phyloP scores from a whole-genome alignment of 2,797 vertebrate genomes.

The Prunella strophiata region DNA sequence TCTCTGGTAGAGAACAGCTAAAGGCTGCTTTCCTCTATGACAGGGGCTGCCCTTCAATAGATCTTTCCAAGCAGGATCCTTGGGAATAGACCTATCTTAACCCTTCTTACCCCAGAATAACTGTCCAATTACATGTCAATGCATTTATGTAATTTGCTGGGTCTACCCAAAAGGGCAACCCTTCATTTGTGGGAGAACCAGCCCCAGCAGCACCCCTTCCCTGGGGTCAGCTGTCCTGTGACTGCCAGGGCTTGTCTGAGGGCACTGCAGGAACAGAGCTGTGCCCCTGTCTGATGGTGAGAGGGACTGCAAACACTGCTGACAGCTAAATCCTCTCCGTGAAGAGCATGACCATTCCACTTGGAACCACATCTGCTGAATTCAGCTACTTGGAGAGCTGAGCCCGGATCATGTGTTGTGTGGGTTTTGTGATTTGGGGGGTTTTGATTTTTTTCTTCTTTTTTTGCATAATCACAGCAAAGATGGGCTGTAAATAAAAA shows the following conservation, averaged over 20 bases:
- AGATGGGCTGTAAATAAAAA: neutral
- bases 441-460: fast-evolving
- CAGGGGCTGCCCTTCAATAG: neutral
- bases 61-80: neutral
- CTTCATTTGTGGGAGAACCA: neutral
- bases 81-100: neutral
- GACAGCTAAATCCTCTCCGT: neutral
- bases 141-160: neutral
- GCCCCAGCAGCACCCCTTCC: neutral
- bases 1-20: neutral
- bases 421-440: neutral
- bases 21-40: neutral
- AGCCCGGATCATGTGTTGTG: neutral
- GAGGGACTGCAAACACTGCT: neutral
- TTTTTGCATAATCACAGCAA: neutral
- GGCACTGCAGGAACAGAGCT: fast-evolving
- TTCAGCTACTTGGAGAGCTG: neutral
- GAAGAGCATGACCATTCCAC: neutral
- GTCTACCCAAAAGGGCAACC: neutral
- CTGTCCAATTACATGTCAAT: neutral
- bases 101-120: neutral
- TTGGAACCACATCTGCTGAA: neutral
- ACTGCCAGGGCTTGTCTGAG: neutral
- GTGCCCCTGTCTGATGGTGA: too few species aligned
- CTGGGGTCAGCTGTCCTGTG: neutral